Evolutionary conservation across 2,888 invertebrate species (phyloP), one percentile per base, ranked within the genome.

Genomic region (Lamellibrachia satsuma): DNA sequence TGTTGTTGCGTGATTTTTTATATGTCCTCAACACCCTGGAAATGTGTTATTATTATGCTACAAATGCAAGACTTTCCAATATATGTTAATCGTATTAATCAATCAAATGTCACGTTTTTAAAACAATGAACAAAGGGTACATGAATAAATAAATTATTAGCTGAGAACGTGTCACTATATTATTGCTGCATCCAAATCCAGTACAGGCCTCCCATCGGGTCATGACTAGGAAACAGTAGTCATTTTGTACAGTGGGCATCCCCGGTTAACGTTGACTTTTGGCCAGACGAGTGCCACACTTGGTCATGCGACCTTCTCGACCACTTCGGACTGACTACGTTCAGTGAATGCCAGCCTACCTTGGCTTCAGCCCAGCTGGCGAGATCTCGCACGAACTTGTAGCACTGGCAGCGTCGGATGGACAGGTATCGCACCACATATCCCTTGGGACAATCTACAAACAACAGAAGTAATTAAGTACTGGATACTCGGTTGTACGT

Each of bases 341-440:
- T 22, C 3, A 4, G 22, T n/a, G 75, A 75, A 75, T 75, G 75
- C 22, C 4, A n/a, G 22, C 75, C 75, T 75, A 75, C 75, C 75
- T 75, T 75, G 22, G 75, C 75, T 75, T 75, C 75, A 15, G 75
- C 75, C 75, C 75, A 75, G 75, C 75, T 75, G 75, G 75, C 75
- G 75, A 75, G 75, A 22, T 75, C 75, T 22, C 75, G 15, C 75
- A 75, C 75, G 75, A 75, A 75, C 75, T 75, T 75, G 75, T 75
- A 75, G 75, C 75, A 75, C 75, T 75, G 75, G n/a, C 75, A 75
- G 75, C 75, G 75, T 4, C 75, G 75, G 75, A 75, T 75, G 75
- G 75, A 75, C 22, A 75, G 15, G 75, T 75, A 75, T 11, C 75
- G 75, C 22, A 75, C 22, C 75, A 75, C 75, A n/a, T 75, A 75